Percentiles rank a stretch among this genome's conserved stretches.
phyloP scores from a whole-genome alignment of 1,140 invertebrate species.

The Kradibia gibbosae region DNA sequence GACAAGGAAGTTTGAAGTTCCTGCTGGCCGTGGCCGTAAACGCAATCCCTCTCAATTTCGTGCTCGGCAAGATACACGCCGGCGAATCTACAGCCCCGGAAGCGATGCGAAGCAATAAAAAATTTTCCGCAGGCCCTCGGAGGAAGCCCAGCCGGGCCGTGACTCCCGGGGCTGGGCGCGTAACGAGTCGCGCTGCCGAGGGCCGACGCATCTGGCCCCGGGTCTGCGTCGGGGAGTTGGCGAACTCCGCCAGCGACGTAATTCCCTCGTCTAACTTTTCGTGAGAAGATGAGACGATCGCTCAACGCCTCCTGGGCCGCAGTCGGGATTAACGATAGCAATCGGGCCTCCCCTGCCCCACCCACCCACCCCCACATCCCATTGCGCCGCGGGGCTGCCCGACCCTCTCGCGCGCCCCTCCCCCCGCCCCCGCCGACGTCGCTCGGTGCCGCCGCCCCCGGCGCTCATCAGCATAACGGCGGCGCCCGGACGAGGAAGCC shows the following conservation, averaged over 20 bases:
- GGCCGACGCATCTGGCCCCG: slow-evolving; percentile 14
- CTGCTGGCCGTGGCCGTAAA: not conserved
- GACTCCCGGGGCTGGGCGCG: not conserved
- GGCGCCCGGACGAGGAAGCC: not conserved
- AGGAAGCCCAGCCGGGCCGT: not conserved
- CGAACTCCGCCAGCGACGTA: slow-evolving; percentile 70
- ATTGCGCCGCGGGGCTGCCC: too few species aligned
- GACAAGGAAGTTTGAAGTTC: not conserved
- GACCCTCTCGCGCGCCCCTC: not conserved
- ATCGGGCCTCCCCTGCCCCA: slow-evolving; percentile 22
- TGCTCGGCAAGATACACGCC: not conserved
- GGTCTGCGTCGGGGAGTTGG: slow-evolving; percentile 57
- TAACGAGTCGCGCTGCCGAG: slow-evolving; percentile 9
- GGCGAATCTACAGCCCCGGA: not conserved
- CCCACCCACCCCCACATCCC: not conserved
- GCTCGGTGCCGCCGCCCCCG: not conserved
- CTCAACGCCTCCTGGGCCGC: slow-evolving; percentile 60
- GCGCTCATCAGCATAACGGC: slow-evolving; percentile 1
- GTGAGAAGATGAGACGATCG: slow-evolving; percentile 69
- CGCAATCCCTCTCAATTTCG: not conserved
- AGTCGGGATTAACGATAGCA: slow-evolving; percentile 63
- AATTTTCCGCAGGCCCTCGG: slow-evolving; percentile 13
- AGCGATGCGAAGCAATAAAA: slow-evolving; percentile 16
- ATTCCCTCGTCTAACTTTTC: slow-evolving; percentile 73
- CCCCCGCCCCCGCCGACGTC: not conserved